Conservation (phyloP, 2,888 invertebrate species). For the Hyppa rectilinea region DNA sequence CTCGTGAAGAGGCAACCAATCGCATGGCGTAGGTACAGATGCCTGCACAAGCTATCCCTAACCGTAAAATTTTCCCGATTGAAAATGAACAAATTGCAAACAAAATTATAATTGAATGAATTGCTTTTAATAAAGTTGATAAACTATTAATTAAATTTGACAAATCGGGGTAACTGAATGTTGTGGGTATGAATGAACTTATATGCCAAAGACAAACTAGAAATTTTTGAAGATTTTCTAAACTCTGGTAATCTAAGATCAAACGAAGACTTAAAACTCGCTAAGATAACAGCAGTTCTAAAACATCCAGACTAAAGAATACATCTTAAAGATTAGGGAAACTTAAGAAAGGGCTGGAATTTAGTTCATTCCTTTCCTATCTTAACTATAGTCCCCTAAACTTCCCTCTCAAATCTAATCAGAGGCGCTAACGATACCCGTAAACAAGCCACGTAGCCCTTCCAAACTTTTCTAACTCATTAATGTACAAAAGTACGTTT, state of each 20-base stretch:
- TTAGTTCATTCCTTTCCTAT: constrained; percentile 45
- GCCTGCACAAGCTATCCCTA: too few species aligned
- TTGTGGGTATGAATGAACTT: neutral
- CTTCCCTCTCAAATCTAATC: constrained; percentile 59
- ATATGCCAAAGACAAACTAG: neutral
- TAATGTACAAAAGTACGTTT: constrained; percentile 59
- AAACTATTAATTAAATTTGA: too few species aligned
- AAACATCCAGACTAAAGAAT: constrained; percentile 7
- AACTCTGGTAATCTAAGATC: neutral
- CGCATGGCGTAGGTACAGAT: too few species aligned
- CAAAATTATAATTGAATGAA: too few species aligned
- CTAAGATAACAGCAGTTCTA: neutral
- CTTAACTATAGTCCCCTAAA: constrained; percentile 60
- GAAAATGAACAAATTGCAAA: too few species aligned
- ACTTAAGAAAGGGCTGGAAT: constrained; percentile 26
- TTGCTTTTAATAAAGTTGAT: too few species aligned
- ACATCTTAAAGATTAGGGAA: constrained; percentile 41
- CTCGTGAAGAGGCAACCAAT: neutral
- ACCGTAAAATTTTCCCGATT: too few species aligned
- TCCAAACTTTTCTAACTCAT: constrained; percentile 58
- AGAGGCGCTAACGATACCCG: constrained; percentile 53
- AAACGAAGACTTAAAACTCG: neutral
- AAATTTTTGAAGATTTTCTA: neutral
- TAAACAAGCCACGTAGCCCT: constrained; percentile 64
- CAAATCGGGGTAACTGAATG: too few species aligned